phyloP scores from a whole-genome alignment of 1,140 invertebrate species.

The Archivesica marissinica region DNA sequence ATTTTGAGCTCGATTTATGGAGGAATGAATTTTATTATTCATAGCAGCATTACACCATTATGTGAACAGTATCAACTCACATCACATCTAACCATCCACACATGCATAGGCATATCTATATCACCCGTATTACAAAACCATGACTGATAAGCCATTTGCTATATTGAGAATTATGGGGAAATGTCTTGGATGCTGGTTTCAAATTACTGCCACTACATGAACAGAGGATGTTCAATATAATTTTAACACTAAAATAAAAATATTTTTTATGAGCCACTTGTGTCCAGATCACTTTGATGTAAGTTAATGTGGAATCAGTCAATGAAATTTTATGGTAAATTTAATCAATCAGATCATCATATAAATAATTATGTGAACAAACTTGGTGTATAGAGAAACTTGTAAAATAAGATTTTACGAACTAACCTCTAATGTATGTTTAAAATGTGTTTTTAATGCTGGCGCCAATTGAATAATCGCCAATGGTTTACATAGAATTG shows the following conservation, averaged over 20 bases:
- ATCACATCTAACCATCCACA: background rate
- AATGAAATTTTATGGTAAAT: background rate
- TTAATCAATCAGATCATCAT: too few relatives aligned
- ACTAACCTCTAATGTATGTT: too few relatives aligned
- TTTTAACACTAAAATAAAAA: background rate
- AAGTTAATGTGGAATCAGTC: background rate
- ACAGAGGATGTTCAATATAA: background rate
- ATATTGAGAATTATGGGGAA: background rate
- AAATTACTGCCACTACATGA: background rate
- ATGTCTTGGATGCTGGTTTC: background rate
- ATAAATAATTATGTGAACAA: too few relatives aligned
- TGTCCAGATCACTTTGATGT: background rate
- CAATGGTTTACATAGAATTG: too few relatives aligned
- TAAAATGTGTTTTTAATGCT: too few relatives aligned
- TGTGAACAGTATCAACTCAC: background rate
- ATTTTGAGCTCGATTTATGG: too few relatives aligned
- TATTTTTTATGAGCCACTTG: too few relatives aligned
- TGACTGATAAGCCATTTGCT: constrained; percentile 2
- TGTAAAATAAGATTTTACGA: too few relatives aligned
- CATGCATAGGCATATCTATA: background rate
- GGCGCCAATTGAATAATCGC: too few relatives aligned
- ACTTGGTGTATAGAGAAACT: too few relatives aligned
- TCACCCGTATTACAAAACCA: constrained; percentile 2
- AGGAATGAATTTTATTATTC: background rate
- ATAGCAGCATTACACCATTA: background rate